A percentile compares a stretch with the other conserved stretches of the same genome.
Conservation (phyloP, 2,888 invertebrate species). For the Zhuqinia jingwanae region DNA sequence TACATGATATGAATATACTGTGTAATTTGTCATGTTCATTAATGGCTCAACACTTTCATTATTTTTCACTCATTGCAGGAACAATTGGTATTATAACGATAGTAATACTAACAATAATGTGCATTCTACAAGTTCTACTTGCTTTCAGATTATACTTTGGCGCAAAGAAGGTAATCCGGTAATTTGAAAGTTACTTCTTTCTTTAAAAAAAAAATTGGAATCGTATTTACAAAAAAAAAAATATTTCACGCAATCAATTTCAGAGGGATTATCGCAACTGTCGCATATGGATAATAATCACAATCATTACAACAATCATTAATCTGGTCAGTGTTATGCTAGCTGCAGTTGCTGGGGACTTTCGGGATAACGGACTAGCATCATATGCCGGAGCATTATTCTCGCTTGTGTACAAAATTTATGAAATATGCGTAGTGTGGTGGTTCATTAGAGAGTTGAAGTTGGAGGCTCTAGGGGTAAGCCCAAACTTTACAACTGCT, state of each 20-base stretch:
- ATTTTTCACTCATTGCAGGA: no score
- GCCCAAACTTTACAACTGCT: not conserved
- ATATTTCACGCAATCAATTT: not conserved
- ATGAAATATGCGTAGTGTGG: slow-evolving; percentile 18
- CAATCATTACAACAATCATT: not conserved
- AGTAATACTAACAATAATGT: slow-evolving; percentile 16
- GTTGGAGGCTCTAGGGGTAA: not conserved
- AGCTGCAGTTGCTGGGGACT: slow-evolving; percentile 4
- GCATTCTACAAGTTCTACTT: slow-evolving; percentile 45
- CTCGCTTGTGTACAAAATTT: slow-evolving; percentile 10
- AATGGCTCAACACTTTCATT: no score
- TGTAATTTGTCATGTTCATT: not conserved
- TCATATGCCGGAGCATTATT: not conserved
- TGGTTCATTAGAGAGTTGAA: slow-evolving; percentile 18
- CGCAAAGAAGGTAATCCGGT: slow-evolving; percentile 38
- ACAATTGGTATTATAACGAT: slow-evolving; percentile 7
- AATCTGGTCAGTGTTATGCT: slow-evolving; percentile 29
- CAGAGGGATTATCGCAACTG: slow-evolving; percentile 43
- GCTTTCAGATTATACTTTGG: slow-evolving; percentile 54
- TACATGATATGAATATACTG: not conserved
- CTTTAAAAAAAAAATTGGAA: no score
- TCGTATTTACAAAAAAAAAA: not conserved
- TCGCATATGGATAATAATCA: slow-evolving; percentile 47
- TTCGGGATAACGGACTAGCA: not conserved
- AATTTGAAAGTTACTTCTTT: no score